Evolutionary conservation across 2,113 vertebrate species (phyloP).

Genomic region (Rhabdornis inornatus): DNA sequence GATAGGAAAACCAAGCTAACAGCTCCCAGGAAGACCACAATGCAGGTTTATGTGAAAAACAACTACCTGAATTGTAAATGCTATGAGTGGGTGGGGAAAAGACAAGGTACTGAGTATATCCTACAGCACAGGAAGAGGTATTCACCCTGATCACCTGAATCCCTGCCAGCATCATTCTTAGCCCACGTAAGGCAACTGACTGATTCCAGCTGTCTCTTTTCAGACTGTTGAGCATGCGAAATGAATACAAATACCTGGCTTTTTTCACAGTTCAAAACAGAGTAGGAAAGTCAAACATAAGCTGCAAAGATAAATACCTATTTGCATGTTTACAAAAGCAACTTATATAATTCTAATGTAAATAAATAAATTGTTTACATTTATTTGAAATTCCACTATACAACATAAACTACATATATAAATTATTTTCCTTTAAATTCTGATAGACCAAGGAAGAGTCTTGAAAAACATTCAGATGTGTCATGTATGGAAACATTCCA

Average conservation of each 20-base stretch:
- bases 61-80: not conserved
- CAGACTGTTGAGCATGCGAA: not conserved
- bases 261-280: not conserved
- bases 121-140: not conserved
- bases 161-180: not conserved
- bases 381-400: not conserved
- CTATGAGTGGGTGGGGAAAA: not conserved
- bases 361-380: not conserved
- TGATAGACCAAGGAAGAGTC: not conserved
- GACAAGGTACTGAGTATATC: not conserved
- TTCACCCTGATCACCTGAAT: not conserved
- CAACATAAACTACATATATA: not conserved
- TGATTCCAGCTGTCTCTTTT: not conserved
- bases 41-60: not conserved
- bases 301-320: not conserved
- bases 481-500: not conserved
- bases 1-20: not conserved
- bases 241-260: not conserved
- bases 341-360: not conserved
- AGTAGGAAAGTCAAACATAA: not conserved
- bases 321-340: not conserved
- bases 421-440: not conserved
- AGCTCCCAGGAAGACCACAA: not conserved
- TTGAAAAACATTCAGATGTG: not conserved
- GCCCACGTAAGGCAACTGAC: not conserved